A percentile compares a stretch with the other conserved stretches of the same genome.
Conservation (phyloP, 1,140 invertebrate genomes). For the Hyphantria cunea region DNA sequence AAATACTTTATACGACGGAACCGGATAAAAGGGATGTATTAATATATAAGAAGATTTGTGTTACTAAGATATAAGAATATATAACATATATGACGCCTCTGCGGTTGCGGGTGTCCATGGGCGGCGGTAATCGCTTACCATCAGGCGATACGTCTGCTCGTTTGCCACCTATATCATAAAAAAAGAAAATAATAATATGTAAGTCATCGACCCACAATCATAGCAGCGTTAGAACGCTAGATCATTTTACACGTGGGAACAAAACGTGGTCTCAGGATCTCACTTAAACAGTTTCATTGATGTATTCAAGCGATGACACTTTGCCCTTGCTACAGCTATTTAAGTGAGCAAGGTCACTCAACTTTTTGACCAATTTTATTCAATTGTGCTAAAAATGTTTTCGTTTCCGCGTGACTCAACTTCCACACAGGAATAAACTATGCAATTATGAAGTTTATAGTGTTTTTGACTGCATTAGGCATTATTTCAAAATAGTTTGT, state of each 20-base stretch:
- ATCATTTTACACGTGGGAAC: constrained; percentile 60
- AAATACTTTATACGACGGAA: no score
- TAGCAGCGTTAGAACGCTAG: constrained; percentile 6
- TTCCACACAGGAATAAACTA: constrained; percentile 10
- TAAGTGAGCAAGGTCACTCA: constrained; percentile 4
- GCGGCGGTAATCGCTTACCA: no score
- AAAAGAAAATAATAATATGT: background rate
- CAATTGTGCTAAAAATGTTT: constrained; percentile 28
- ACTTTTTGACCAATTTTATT: constrained; percentile 17
- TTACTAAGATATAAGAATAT: no score
- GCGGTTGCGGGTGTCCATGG: no score
- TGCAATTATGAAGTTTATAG: constrained; percentile 10
- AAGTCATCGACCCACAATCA: constrained; percentile 53
- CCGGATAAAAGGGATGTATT: no score
- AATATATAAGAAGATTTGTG: no score
- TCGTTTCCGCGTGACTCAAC: constrained; percentile 16
- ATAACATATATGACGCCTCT: no score
- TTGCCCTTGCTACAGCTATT: constrained; percentile 9
- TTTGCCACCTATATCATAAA: no score
- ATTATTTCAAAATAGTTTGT: background rate
- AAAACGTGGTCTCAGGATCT: constrained; percentile 43
- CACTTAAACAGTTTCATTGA: constrained; percentile 50
- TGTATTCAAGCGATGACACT: constrained; percentile 34
- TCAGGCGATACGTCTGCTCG: no score
- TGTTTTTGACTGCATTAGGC: background rate